Evolutionary conservation across 2,113 vertebrate genomes (phyloP).

Genomic region (Myotis brandtii): DNA sequence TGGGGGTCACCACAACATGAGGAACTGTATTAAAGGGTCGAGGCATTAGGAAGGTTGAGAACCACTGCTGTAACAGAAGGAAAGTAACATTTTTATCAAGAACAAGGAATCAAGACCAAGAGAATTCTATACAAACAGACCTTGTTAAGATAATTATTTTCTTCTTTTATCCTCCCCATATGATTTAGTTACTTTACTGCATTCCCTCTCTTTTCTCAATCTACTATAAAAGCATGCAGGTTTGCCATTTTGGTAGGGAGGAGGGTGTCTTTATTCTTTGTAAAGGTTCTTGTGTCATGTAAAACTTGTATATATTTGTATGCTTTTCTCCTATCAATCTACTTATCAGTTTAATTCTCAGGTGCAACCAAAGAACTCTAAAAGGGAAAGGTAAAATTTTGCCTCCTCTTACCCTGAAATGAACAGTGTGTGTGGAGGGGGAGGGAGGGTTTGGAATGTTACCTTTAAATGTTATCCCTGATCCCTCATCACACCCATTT

Average conservation of each 20-base stretch:
- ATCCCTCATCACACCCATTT: too few relatives aligned
- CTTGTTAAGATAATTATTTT: slow-evolving; percentile 24
- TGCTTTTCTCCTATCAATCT: background rate
- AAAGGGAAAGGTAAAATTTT: background rate
- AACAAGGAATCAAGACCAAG: background rate
- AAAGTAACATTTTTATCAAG: background rate
- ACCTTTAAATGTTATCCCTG: background rate
- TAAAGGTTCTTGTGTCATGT: background rate
- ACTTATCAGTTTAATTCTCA: background rate
- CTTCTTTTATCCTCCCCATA: background rate
- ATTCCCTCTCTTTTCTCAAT: background rate
- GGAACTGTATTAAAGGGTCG: too few relatives aligned
- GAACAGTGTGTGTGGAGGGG: background rate
- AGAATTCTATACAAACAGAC: background rate
- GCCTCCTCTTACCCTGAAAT: background rate
- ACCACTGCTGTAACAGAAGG: background rate
- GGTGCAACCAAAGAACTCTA: background rate
- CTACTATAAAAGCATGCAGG: background rate
- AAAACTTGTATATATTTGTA: background rate
- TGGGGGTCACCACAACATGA: too few relatives aligned
- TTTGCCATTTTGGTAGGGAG: background rate
- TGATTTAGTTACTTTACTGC: background rate
- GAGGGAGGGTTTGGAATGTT: background rate
- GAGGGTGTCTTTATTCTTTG: background rate
- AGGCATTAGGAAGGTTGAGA: too few relatives aligned